Evolutionary conservation across 2,888 invertebrate genomes (phyloP).

Genomic region (Seladonia tumulorum): DNA sequence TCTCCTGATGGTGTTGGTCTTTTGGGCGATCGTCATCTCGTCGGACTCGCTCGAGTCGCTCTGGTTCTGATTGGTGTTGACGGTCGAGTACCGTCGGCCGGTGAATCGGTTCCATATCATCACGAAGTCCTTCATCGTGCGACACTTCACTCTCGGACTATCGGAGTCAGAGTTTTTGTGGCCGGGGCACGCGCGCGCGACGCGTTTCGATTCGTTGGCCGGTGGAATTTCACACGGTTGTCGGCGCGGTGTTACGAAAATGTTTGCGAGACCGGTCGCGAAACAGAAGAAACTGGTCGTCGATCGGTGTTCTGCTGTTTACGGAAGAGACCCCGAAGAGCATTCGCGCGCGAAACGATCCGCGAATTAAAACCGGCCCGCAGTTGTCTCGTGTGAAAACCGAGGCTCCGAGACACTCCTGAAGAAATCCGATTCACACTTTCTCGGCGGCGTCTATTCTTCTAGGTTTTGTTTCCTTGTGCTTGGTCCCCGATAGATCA

Average conservation of each 20-base stretch:
- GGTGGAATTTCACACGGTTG: conserved; percentile 7
- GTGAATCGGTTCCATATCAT: conserved; percentile 87
- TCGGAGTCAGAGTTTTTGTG: not conserved
- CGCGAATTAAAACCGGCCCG: not conserved
- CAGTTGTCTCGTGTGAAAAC: not conserved
- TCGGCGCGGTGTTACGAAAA: conserved; percentile 9
- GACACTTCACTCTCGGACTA: conserved; percentile 3
- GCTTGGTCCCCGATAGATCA: not conserved
- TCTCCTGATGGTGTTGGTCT: conserved; percentile 81
- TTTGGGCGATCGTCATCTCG: conserved; percentile 39
- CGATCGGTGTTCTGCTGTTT: not conserved
- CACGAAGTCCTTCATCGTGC: conserved; percentile 87
- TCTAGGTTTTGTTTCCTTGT: not conserved
- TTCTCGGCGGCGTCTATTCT: not conserved
- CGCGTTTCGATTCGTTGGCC: not conserved
- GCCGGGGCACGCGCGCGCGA: not conserved
- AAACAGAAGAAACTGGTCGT: not conserved
- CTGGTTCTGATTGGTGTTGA: conserved; percentile 81
- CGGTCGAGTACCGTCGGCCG: conserved; percentile 86
- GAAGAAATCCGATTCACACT: not conserved
- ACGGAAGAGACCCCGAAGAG: not conserved
- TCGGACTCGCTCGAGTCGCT: conserved; percentile 63
- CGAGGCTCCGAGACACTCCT: not conserved
- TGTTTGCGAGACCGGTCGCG: conserved; percentile 14
- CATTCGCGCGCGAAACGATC: not conserved